Percentiles rank a stretch among this genome's conserved stretches.
phyloP scores from a whole-genome alignment of 2,888 invertebrate genomes.

The Drosophila dives region DNA sequence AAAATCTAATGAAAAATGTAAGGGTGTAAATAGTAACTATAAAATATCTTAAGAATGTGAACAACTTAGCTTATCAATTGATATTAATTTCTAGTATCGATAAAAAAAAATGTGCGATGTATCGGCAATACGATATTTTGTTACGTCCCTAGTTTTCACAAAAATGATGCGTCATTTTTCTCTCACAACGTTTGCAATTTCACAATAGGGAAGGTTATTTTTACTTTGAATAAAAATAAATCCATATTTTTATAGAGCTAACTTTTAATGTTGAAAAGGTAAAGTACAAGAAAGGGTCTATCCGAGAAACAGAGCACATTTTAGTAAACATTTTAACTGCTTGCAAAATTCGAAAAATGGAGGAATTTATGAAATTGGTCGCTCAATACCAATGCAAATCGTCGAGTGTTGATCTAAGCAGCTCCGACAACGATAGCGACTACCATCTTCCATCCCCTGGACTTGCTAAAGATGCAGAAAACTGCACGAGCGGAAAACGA shows the following conservation, averaged over 20 bases:
- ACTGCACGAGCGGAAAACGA: slow-evolving; percentile 31
- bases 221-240: background rate
- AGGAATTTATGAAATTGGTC: slow-evolving; percentile 62
- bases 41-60: slow-evolving; percentile 1
- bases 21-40: slow-evolving; percentile 1
- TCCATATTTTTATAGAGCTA: background rate
- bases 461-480: slow-evolving; percentile 18
- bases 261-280: slow-evolving; percentile 54
- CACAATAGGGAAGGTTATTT: slow-evolving; percentile 34
- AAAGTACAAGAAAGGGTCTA: slow-evolving; percentile 66
- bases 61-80: background rate
- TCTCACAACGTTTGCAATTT: slow-evolving; percentile 55
- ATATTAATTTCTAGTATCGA: background rate
- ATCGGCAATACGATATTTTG: background rate
- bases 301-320: slow-evolving; percentile 58
- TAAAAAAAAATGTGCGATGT: background rate
- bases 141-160: slow-evolving; percentile 19
- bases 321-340: slow-evolving; percentile 73
- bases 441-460: slow-evolving; percentile 34
- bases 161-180: slow-evolving; percentile 48
- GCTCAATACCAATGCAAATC: slow-evolving; percentile 55
- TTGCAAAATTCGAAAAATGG: slow-evolving; percentile 64
- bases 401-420: slow-evolving; percentile 50
- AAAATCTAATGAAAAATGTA: background rate
- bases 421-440: slow-evolving; percentile 47